Evolutionary conservation across 2,888 invertebrate genomes (phyloP).

Genomic region (Morpho achilles): DNA sequence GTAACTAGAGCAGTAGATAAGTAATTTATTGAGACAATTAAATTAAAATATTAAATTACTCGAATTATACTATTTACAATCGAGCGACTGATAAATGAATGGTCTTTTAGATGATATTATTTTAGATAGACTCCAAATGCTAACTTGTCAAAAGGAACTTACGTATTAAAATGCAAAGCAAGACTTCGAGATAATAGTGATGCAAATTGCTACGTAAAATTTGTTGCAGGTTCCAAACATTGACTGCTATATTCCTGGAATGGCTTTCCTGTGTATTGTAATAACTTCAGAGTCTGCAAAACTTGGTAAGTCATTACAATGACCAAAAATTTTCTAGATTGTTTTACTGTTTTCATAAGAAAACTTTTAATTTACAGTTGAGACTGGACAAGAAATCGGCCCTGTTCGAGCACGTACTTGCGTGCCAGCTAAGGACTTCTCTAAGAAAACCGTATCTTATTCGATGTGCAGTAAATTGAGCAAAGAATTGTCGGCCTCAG

Average conservation of each 20-base stretch:
- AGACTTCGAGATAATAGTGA: too few species aligned
- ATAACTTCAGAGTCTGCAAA: conserved; percentile 71
- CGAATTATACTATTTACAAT: too few species aligned
- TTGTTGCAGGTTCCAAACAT: conserved; percentile 61
- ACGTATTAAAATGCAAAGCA: too few species aligned
- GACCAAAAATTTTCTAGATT: not conserved
- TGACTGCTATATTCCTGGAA: conserved; percentile 72
- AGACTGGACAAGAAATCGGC: conserved; percentile 68
- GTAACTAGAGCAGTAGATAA: too few species aligned
- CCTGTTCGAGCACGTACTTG: conserved; percentile 71
- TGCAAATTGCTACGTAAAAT: not conserved
- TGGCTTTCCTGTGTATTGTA: conserved; percentile 67
- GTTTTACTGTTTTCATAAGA: conserved; percentile 2
- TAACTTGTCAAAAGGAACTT: too few species aligned
- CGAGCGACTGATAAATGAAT: too few species aligned
- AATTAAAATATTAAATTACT: too few species aligned
- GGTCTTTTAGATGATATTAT: too few species aligned
- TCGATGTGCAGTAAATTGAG: conserved; percentile 68
- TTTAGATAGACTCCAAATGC: too few species aligned
- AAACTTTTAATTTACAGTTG: conserved; percentile 43
- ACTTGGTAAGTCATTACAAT: conserved; percentile 41
- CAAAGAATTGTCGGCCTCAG: conserved; percentile 66
- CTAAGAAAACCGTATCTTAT: conserved; percentile 68
- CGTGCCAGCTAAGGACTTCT: conserved; percentile 68
- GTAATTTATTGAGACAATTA: too few species aligned